phyloP scores from a whole-genome alignment of 2,888 invertebrate species.

The Scaptomyza tumidula region DNA sequence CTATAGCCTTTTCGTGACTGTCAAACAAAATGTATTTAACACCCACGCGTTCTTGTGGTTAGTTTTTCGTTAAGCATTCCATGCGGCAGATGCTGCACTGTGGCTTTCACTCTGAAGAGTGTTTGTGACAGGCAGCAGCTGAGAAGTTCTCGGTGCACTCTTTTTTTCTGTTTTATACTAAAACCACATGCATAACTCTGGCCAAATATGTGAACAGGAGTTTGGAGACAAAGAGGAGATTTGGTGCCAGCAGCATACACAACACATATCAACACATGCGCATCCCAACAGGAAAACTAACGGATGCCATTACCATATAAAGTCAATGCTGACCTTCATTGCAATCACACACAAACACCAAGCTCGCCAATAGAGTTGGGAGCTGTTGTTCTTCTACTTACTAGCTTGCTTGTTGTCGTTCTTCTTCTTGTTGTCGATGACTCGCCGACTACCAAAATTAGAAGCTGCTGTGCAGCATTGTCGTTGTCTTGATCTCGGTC shows the following conservation, averaged over 20 bases:
- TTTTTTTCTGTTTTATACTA: slow-evolving; percentile 25
- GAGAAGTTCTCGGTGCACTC: slow-evolving; percentile 32
- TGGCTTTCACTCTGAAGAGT: slow-evolving; percentile 37
- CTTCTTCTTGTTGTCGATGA: slow-evolving; percentile 28
- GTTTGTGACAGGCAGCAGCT: slow-evolving; percentile 5
- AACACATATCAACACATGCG: slow-evolving; percentile 63
- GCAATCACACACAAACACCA: slow-evolving; percentile 63
- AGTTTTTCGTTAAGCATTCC: slow-evolving; percentile 30
- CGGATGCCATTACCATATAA: slow-evolving; percentile 79
- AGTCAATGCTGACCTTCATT: slow-evolving; percentile 77
- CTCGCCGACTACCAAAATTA: slow-evolving; percentile 71
- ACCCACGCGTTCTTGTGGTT: slow-evolving; percentile 53
- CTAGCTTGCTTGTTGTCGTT: background rate
- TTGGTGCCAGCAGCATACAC: background rate
- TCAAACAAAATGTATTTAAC: slow-evolving; percentile 49
- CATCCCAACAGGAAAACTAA: slow-evolving; percentile 79
- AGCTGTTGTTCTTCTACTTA: slow-evolving; percentile 42
- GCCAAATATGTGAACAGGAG: slow-evolving; percentile 51
- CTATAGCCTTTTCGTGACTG: slow-evolving; percentile 43
- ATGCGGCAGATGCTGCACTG: slow-evolving; percentile 37
- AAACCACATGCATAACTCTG: slow-evolving; percentile 57
- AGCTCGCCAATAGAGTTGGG: slow-evolving; percentile 32
- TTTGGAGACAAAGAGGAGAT: slow-evolving; percentile 7
- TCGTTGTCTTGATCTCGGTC: slow-evolving; percentile 27
- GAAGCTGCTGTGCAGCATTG: slow-evolving; percentile 69